Evolutionary conservation across 2,113 vertebrate species (phyloP).

Genomic region (Macaca nemestrina): DNA sequence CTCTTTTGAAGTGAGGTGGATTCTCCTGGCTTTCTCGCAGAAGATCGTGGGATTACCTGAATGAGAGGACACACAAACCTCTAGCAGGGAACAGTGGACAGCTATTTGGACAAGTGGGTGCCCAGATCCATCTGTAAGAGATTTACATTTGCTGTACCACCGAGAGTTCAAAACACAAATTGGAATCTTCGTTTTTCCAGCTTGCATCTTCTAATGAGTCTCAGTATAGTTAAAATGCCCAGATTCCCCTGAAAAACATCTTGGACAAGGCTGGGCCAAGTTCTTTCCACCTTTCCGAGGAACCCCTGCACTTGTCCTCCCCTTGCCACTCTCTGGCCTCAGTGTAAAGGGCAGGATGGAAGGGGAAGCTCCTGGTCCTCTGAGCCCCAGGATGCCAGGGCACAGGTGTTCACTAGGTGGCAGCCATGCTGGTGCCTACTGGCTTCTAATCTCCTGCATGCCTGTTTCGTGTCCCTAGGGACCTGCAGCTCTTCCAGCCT

Average conservation of each 20-base stretch:
- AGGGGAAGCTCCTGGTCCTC: slow-evolving; percentile 43
- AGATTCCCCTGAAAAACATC: slow-evolving; percentile 89
- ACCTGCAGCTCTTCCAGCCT: slow-evolving; percentile 52
- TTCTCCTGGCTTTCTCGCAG: no score
- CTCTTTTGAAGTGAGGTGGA: no score
- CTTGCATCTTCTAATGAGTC: neutral
- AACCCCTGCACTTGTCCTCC: neutral
- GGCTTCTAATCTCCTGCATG: slow-evolving; percentile 72
- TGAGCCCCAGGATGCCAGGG: slow-evolving; percentile 38
- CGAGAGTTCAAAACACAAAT: no score
- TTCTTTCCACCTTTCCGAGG: slow-evolving; percentile 55
- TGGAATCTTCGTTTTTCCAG: no score
- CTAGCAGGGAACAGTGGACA: no score
- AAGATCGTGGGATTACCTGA: no score
- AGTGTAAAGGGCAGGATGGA: neutral
- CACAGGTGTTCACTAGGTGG: neutral
- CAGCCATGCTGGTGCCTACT: neutral
- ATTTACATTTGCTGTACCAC: no score
- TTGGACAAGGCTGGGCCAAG: slow-evolving; percentile 81
- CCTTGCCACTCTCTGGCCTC: accelerated
- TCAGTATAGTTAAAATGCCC: slow-evolving; percentile 36
- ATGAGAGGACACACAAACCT: no score
- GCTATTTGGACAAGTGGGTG: no score
- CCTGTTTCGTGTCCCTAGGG: slow-evolving; percentile 82
- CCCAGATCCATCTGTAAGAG: no score